phyloP scores from a whole-genome alignment of 2,113 vertebrate species.

The Entomyzon cyanotis region DNA sequence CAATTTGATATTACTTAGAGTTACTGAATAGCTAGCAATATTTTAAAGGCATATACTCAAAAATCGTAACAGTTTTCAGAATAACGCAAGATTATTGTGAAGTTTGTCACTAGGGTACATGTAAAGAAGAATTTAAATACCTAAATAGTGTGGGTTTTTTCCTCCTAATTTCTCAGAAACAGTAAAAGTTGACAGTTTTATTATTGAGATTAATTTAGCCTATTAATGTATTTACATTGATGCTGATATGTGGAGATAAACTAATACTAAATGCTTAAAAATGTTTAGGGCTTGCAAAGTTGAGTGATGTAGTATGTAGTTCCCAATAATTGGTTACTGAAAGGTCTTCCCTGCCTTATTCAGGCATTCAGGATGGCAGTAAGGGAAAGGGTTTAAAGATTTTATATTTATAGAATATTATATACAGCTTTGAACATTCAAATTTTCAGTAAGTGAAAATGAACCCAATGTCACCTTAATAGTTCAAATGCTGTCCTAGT shows the following conservation, averaged over 20 bases:
- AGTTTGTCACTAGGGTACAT: fast-evolving
- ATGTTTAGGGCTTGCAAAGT: not conserved
- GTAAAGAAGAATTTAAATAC: not conserved
- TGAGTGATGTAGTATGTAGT: not conserved
- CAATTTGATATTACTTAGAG: not conserved
- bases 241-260: not conserved
- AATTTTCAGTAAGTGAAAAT: not conserved
- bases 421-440: fast-evolving
- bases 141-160: fast-evolving
- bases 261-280: not conserved
- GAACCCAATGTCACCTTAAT: not conserved
- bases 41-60: not conserved
- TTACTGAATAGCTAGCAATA: not conserved
- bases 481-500: not conserved
- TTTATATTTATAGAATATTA: not conserved
- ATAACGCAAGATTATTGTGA: not conserved
- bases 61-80: not conserved
- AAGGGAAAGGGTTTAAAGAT: not conserved
- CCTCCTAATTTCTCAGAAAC: not conserved
- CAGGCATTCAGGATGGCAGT: not conserved
- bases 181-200: not conserved
- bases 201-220: not conserved
- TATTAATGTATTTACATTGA: not conserved
- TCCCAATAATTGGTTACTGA: not conserved
- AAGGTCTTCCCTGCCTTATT: not conserved